Base-by-base conservation (phyloP, 2,888 invertebrate species). In the Tachina fera region DNA sequence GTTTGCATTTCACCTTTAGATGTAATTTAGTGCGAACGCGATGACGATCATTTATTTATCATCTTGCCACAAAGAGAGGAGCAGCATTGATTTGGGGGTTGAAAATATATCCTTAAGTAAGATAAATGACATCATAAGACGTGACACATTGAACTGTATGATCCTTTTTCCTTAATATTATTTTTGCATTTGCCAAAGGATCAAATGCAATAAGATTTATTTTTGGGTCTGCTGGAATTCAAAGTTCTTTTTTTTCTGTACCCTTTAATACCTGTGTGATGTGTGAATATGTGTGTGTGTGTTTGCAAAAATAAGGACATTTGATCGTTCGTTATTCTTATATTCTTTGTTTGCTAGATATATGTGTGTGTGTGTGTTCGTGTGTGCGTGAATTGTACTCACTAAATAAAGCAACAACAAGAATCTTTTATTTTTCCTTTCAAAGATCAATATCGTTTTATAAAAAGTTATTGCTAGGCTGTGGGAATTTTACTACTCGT, bases 1-100 rank as follows among this genome's bases (percentile, higher is more conserved):
- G 91, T 90, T 89, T 90, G 88, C 87, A 85, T 90, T 90, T 91
- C 91, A 91, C 91, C 91, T 91, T 90, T 89, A 88, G 84, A 88
- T 88, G 91, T 89, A 91, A 90, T 91, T 91, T 90, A 90, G 89
- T 89, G 88, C 90, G 90, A 91, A 90, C 89, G 89, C 91, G 88
- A 88, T 89, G 88, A 88, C 88, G 88, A 88, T 87, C 88, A 86
- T 71, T 79, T 81, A 71, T 75, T 78, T 77, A 22, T 84, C 10
- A 45, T 41, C 39, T 60, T 60, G n/a, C 60, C 51, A 11, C n/a
- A 3, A 19, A 49, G 60, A 41, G 68, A 19, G 43, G 60, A 41
- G 68, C 53, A 53, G 58, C 51, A 45, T 13, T 13, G 43, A 67
- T 75, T n/a, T 78, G 72, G 79, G 78, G 84, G 79, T 87, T 67